Evolutionary conservation across 2,888 invertebrate species (phyloP), one percentile per base, ranked within the genome.

Genomic region (Caprella mutica): DNA sequence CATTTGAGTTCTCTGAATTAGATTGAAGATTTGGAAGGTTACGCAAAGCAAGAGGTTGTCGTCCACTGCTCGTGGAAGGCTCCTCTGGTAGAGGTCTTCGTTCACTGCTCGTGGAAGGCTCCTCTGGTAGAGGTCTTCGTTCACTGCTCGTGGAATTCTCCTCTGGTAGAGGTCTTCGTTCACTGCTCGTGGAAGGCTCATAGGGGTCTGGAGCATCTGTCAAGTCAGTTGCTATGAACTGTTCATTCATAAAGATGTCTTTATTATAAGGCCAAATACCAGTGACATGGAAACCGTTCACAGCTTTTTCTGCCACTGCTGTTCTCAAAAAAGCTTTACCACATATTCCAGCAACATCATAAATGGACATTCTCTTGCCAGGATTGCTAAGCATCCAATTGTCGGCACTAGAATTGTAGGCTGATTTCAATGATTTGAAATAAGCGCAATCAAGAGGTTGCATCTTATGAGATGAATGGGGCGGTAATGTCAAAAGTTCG

Each of bases 401-500:
- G 35, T 46, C 57, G 52, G 29, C 52, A 27, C 46, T 52, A 29
- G 43, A 35, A 19, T 57, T 52, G 52, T 44, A 52, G n/a, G 40
- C 46, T 26, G 46, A 46, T 26, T 40, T 53, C 19, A 24, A 35
- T 23, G 52, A 56, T 12, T 56, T 51, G 52, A 52, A 52, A 30
- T 52, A 52, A 26, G 9, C 6, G 43, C 43, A 43, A 23, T 51
- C 58, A 40, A 55, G 55, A 19, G 55, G 38, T 19, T 55, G 55
- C 46, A 58, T 43, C 42, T 61, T 55, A 42, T 51, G 52, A 44
- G 61, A 59, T 23, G 42, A 54, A 29, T 61, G 58, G 26, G 56
- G 57, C 26, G 58, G 58, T 8, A 61, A 26, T 21, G 44, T 55
- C 24, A 58, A 51, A 40, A 59, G 23, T 6, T 48, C 23, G n/a